Percentiles rank a stretch among this genome's conserved stretches.
Evolutionary conservation across 2,888 invertebrate genomes (phyloP).

Genomic region (Drosophila multiciliata): DNA sequence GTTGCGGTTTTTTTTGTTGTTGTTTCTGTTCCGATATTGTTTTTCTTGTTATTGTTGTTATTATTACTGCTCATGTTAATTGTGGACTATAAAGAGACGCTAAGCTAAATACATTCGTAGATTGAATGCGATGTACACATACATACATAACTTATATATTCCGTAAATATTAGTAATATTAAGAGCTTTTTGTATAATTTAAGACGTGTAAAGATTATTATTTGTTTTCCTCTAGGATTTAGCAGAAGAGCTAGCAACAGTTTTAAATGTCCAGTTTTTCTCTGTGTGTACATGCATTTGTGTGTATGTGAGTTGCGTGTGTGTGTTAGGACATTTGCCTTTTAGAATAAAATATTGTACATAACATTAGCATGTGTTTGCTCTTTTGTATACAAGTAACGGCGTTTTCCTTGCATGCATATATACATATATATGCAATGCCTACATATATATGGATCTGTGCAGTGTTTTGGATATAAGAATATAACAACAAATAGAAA

Average conservation of each 20-base stretch:
- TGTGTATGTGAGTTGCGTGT: slow-evolving; percentile 9
- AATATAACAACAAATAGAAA: slow-evolving; percentile 77
- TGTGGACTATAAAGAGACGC: slow-evolving; percentile 58
- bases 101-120: slow-evolving; percentile 62
- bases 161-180: slow-evolving; percentile 77
- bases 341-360: slow-evolving; percentile 54
- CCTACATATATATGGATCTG: slow-evolving; percentile 14
- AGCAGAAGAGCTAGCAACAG: slow-evolving; percentile 51
- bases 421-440: slow-evolving; percentile 7
- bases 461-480: slow-evolving; percentile 52
- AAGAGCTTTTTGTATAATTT: slow-evolving; percentile 70
- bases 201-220: slow-evolving; percentile 42
- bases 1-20: slow-evolving; percentile 29
- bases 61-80: slow-evolving; percentile 46
- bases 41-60: slow-evolving; percentile 36
- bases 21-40: slow-evolving; percentile 46
- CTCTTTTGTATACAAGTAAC: slow-evolving; percentile 45
- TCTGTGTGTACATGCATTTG: slow-evolving; percentile 5
- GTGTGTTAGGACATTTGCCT: slow-evolving; percentile 28
- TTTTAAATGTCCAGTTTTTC: slow-evolving; percentile 38
- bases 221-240: slow-evolving; percentile 37
- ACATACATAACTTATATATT: slow-evolving; percentile 63
- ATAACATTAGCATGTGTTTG: slow-evolving; percentile 35
- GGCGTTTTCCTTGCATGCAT: slow-evolving; percentile 31
- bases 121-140: slow-evolving; percentile 57